Evolutionary conservation across 2,797 vertebrate species (phyloP).

Genomic region (Garrulus glandarius): DNA sequence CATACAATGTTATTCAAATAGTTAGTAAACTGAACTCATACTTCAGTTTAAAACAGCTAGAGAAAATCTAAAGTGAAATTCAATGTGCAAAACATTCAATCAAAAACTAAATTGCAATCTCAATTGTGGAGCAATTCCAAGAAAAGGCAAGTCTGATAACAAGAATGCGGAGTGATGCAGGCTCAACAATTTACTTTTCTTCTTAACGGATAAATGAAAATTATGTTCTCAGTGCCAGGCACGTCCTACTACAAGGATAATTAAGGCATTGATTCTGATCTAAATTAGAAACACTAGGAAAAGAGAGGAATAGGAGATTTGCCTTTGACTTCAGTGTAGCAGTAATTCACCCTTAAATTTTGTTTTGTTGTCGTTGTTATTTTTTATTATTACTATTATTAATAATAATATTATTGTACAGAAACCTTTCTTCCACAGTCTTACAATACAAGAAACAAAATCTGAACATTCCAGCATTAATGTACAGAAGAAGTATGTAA

Average conservation of each 20-base stretch:
- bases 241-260: neutral
- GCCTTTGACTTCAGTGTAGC: neutral
- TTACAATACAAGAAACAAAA: neutral
- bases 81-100: slow-evolving; percentile 50
- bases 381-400: neutral
- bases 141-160: slow-evolving; percentile 36
- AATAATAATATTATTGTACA: neutral
- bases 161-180: neutral
- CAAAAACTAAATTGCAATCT: slow-evolving; percentile 41
- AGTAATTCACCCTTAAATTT: neutral
- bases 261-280: slow-evolving; percentile 7
- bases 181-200: slow-evolving; percentile 33
- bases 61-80: slow-evolving; percentile 54
- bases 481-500: neutral
- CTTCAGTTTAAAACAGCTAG: neutral
- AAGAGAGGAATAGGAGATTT: neutral
- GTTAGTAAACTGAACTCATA: neutral
- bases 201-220: slow-evolving; percentile 6
- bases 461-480: neutral
- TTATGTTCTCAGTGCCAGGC: neutral
- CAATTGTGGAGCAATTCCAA: slow-evolving; percentile 40
- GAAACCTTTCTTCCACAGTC: neutral
- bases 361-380: neutral
- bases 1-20: neutral
- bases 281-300: neutral